phyloP scores from a whole-genome alignment of 2,113 vertebrate genomes.

The Sorex fumeus region DNA sequence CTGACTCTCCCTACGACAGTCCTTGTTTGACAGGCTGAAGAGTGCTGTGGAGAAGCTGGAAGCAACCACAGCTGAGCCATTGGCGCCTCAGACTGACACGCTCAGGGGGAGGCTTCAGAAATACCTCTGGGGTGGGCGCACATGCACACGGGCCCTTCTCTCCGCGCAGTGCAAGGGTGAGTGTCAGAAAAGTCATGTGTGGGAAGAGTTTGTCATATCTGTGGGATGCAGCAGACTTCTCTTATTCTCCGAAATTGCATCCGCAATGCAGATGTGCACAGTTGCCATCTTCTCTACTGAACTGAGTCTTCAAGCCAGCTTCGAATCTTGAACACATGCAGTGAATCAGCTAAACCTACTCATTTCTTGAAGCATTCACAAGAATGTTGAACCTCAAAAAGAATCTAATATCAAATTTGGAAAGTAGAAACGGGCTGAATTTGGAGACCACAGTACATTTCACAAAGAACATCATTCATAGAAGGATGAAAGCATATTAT shows the following conservation, averaged over 20 bases:
- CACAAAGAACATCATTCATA: neutral
- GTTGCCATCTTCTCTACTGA: neutral
- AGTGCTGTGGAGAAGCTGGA: neutral
- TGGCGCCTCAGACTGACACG: neutral
- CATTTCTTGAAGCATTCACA: neutral
- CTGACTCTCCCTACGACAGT: neutral
- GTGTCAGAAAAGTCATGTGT: neutral
- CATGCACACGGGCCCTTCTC: fast-evolving
- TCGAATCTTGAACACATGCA: neutral
- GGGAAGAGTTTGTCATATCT: neutral
- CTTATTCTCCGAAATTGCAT: neutral
- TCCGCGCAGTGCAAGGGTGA: fast-evolving
- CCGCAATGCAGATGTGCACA: fast-evolving
- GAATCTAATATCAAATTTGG: neutral
- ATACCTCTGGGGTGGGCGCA: fast-evolving
- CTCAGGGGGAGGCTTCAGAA: neutral
- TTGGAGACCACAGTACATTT: neutral
- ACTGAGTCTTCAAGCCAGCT: neutral
- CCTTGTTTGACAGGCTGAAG: fast-evolving
- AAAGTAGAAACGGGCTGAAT: neutral
- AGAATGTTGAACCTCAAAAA: neutral
- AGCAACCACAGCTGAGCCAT: neutral
- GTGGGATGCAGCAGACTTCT: neutral
- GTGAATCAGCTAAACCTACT: neutral
- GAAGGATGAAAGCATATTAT: no score